These are phyloP conservation scores for Zele albiditarsus DNA, from an alignment of 2,888 invertebrate genomes.

Conservation along the genomic window DNA sequence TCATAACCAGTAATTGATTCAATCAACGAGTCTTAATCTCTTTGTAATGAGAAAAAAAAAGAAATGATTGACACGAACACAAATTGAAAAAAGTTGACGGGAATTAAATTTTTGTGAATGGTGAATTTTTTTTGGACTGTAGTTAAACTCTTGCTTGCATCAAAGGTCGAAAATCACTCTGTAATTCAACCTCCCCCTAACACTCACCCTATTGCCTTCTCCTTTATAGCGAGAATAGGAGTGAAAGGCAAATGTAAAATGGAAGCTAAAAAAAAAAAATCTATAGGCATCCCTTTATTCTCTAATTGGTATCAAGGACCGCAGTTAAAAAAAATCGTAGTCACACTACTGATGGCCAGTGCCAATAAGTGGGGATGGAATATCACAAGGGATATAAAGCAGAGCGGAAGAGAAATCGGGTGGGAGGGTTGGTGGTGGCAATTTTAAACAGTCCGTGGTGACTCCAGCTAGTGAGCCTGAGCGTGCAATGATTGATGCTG, in stretches of 20 bases:
- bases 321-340: constrained; percentile 53
- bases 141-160: constrained; percentile 9
- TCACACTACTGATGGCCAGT: constrained; percentile 26
- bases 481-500: constrained; percentile 70
- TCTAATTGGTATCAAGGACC: constrained; percentile 49
- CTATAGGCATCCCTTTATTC: constrained; percentile 42
- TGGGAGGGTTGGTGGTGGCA: constrained; percentile 44
- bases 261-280: neutral
- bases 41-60: neutral
- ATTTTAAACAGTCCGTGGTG: constrained; percentile 63
- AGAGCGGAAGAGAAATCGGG: constrained; percentile 26
- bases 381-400: constrained; percentile 2
- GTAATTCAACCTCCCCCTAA: neutral
- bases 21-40: neutral
- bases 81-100: too few species aligned
- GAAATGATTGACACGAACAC: neutral
- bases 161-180: constrained; percentile 19
- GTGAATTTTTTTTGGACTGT: neutral
- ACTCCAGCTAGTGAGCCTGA: constrained; percentile 58
- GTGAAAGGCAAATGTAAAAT: constrained; percentile 18
- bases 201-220: neutral
- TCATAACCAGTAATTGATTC: neutral
- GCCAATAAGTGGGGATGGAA: neutral
- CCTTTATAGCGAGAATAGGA: neutral
- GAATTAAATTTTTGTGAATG: too few species aligned